A percentile compares a stretch with the other conserved stretches of the same genome.
These are phyloP conservation scores for Anoplolepis gracilipes DNA, from an alignment of 1,140 invertebrate genomes.

Conservation along the genomic window DNA sequence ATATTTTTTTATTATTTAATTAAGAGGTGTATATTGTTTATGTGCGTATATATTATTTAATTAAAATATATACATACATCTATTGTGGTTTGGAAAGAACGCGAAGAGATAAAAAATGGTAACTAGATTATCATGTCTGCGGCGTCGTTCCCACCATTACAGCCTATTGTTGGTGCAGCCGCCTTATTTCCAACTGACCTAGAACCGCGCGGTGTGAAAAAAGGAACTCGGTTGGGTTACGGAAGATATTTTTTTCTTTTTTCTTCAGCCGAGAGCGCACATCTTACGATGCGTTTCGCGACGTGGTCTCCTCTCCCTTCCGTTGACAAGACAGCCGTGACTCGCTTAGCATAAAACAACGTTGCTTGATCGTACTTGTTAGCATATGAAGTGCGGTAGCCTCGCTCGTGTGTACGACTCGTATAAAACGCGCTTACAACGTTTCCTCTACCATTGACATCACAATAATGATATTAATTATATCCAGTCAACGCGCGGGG, in stretches of 20 bases:
- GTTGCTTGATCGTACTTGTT: conserved; percentile 73
- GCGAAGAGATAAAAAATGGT: not conserved
- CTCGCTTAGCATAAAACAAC: conserved; percentile 75
- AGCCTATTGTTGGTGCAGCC: not conserved
- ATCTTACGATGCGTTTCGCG: conserved; percentile 67
- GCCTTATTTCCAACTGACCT: conserved; percentile 31
- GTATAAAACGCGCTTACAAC: conserved; percentile 67
- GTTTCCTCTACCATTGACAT: conserved; percentile 70
- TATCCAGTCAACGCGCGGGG: conserved; percentile 28
- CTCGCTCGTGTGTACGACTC: conserved; percentile 64
- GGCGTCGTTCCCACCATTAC: conserved; percentile 15
- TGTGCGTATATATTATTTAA: not conserved
- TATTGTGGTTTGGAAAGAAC: not conserved
- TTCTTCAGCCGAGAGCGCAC: conserved; percentile 37
- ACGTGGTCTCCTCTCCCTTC: conserved; percentile 59
- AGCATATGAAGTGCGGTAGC: conserved; percentile 71
- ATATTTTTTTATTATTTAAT: not conserved
- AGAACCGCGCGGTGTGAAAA: conserved; percentile 14
- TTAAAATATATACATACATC: not conserved
- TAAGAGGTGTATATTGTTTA: not conserved
- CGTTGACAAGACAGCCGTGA: conserved; percentile 64
- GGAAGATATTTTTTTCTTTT: conserved; percentile 35
- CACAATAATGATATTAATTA: conserved; percentile 78
- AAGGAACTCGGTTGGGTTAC: conserved; percentile 12
- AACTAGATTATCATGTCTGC: not conserved